phyloP scores from a whole-genome alignment of 2,797 vertebrate species.

The Vireo griseus region DNA sequence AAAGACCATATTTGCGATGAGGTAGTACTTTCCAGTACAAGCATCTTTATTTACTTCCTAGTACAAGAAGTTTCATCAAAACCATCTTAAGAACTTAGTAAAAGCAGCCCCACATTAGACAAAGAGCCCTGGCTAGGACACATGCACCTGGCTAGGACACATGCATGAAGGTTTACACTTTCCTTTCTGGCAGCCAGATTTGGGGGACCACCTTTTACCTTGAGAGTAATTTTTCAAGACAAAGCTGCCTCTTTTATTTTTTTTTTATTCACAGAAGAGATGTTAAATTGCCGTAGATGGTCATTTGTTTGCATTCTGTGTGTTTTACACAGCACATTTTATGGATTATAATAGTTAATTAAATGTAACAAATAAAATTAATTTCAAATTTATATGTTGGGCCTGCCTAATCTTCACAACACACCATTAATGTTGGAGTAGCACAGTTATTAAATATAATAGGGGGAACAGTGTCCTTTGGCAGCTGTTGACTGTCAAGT shows the following conservation, averaged over 20 bases:
- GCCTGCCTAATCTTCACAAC: background rate
- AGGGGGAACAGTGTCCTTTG: background rate
- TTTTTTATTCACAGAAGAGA: background rate
- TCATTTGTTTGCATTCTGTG: background rate
- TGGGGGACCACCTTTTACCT: background rate
- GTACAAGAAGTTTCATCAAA: background rate
- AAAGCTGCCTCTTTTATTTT: background rate
- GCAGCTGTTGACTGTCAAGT: background rate
- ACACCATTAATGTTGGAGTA: fast-evolving
- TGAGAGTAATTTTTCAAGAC: background rate
- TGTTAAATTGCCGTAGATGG: background rate
- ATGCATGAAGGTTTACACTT: background rate
- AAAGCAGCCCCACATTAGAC: background rate
- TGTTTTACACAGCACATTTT: background rate
- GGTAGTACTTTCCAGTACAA: background rate
- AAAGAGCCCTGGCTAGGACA: background rate
- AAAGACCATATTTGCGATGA: background rate
- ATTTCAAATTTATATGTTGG: background rate
- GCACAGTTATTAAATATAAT: background rate
- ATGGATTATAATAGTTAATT: background rate
- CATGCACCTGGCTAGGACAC: background rate
- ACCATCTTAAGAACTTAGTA: background rate
- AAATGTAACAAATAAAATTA: conserved; percentile 24
- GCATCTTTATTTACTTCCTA: background rate
- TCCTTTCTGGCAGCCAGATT: background rate